phyloP scores from a whole-genome alignment of 2,888 invertebrate genomes.

The Pterobdella sp. region DNA sequence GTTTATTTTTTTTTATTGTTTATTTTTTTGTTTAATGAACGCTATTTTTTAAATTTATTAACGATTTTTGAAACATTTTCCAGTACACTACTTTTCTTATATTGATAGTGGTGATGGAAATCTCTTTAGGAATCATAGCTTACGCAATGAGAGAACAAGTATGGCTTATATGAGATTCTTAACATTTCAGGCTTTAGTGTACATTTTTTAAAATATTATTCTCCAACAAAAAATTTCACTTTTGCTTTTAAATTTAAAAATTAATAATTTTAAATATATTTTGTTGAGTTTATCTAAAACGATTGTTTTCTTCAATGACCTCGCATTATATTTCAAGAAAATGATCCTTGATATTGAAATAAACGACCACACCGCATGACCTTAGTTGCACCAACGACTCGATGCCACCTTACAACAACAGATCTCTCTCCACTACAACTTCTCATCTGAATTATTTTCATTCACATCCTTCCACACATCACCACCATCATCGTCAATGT shows the following conservation, averaged over 20 bases:
- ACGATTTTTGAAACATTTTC: neutral
- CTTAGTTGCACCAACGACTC: neutral
- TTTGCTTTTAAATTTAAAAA: too few relatives aligned
- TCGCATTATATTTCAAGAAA: too few relatives aligned
- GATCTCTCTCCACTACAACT: neutral
- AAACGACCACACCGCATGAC: neutral
- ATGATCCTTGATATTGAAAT: too few relatives aligned
- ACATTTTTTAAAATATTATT: too few relatives aligned
- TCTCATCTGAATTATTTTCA: neutral
- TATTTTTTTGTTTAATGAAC: neutral
- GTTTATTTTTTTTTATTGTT: slow-evolving; percentile 7
- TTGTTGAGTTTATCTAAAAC: too few relatives aligned
- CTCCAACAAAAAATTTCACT: too few relatives aligned
- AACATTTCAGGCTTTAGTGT: too few relatives aligned
- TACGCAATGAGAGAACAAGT: slow-evolving; percentile 29
- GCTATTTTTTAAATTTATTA: neutral
- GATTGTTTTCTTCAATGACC: too few relatives aligned
- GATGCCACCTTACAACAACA: neutral
- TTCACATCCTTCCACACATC: neutral
- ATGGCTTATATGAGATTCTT: too few relatives aligned
- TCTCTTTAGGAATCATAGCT: slow-evolving; percentile 25
- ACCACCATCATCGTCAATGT: neutral
- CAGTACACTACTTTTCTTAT: slow-evolving; percentile 29
- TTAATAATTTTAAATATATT: too few relatives aligned
- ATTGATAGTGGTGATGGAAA: slow-evolving; percentile 26